Evolutionary conservation across 64 coral and sea anemone species (phyloP), one percentile per base, ranked within the genome.

Genomic region (Porites lutea): DNA sequence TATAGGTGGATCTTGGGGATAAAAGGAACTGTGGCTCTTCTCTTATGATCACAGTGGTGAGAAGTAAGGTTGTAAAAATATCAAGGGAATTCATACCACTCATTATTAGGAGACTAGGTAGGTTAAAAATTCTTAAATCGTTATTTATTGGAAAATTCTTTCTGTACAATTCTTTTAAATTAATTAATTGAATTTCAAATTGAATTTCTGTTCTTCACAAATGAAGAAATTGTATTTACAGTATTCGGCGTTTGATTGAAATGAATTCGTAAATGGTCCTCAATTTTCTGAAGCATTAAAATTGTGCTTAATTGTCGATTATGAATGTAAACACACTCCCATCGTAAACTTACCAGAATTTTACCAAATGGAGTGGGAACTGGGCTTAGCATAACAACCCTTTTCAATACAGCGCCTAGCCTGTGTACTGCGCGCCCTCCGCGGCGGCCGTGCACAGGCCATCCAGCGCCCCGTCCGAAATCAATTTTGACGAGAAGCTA

Each of bases 151-250:
- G 50, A 27, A 65, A 83, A 83, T 83, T 66, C 43, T 58, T 82
- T 66, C 80, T 67, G 61, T 83, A 83, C 80, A 83, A 83, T 65
- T 83, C 43, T 83, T 79, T 53, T 58, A 79, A 19, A 14, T 79
- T 27, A 27, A 5, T 59, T 23, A 59, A 82, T 62, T 37, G 27
- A 37, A 37, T 37, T 37, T 82, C 37, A 48, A 63, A 49, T 83
- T 45, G 27, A 49, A 19, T 65, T 49, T 64, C 19, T 82, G 55
- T 48, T 8, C 59, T 45, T 57, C 54, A 12, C 12, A 57, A 7
- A 57, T 57, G 54, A 12, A 57, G 54, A 57, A 57, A 82, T 62
- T 49, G 21, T 66, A 83, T 83, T 65, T 65, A 83, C 80, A 67
- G 49, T 65, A 19, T 66, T n/a, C 66, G 9, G 8, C 16, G 43